Percentiles rank a stretch among this genome's conserved stretches.
Evolutionary conservation across 2,888 invertebrate genomes (phyloP).

Genomic region (Hypena proboscidalis): DNA sequence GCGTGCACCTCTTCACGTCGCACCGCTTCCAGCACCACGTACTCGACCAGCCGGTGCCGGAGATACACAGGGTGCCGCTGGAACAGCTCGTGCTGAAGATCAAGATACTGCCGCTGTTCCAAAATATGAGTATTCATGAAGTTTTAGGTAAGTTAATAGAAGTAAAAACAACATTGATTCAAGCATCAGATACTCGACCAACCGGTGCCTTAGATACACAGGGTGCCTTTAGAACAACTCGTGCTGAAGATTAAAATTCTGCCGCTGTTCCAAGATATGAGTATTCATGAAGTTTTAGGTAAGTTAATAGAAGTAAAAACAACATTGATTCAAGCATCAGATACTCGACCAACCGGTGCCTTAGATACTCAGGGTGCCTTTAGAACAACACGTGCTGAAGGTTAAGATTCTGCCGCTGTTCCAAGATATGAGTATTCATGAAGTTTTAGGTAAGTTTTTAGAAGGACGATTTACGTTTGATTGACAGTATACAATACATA

Average conservation of each 20-base stretch:
- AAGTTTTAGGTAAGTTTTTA: conserved; percentile 79
- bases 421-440: conserved; percentile 76
- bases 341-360: conserved; percentile 92
- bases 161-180: too few relatives aligned
- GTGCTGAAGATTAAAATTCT: conserved; percentile 91
- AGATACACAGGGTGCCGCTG: conserved; percentile 95
- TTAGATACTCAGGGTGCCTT: conserved; percentile 95
- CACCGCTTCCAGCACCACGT: conserved; percentile 88
- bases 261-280: conserved; percentile 75
- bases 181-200: conserved; percentile 88
- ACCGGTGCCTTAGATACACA: conserved; percentile 95
- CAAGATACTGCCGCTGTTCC: conserved; percentile 87
- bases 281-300: conserved; percentile 84
- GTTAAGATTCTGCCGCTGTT: conserved; percentile 88
- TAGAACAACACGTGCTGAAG: conserved; percentile 92
- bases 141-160: conserved; percentile 79
- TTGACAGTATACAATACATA: too few relatives aligned
- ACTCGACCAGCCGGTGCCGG: conserved; percentile 92
- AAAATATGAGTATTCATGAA: conserved; percentile 77
- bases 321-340: conserved; percentile 88
- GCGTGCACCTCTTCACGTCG: conserved; percentile 93
- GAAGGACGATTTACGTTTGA: too few relatives aligned
- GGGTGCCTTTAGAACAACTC: conserved; percentile 94
- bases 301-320: too few relatives aligned
- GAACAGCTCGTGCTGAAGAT: conserved; percentile 92